Evolutionary conservation across 2,113 vertebrate species (phyloP), one percentile per base, ranked within the genome.

Genomic region (Parus major): DNA sequence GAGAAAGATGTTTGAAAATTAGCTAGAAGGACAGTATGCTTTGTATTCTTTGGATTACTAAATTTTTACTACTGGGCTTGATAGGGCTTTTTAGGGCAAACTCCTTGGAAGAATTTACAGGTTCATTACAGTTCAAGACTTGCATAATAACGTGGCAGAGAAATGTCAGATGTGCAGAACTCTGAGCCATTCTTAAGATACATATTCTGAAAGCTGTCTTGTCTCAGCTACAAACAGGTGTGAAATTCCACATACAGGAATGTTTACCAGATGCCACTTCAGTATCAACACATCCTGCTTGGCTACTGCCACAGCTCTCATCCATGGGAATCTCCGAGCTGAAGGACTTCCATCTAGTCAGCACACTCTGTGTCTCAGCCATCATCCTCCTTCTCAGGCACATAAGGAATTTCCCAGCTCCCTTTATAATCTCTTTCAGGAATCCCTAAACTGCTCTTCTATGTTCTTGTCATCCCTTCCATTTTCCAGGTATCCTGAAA

Each of bases 281-380:
- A 44, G 1, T 16, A 57, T 25, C 46, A 73, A 20, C 21, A 18
- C 0, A 3, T 33, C 55, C 35, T 25, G 10, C 35, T 22, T 55
- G 65, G 49, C 49, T 41, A 5, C 47, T 66, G 82, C 60, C 65
- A 50, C 44, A 56, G 7, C 25, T 20, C 60, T 36, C 39, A 31
- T 7, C 29, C 56, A 15, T 0, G 0, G 69, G 39, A 52, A 3
- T 2, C 66, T 50, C 27, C 0, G 1, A 50, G 46, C 1, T 22
- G 46, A 42, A 69, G 42, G 17, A 42, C 20, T 31, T 22, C n/a
- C 0, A 2, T 23, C 9, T 3, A 7, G 41, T 60, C 69, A 93
- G 86, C 18, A 11, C 36, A 8, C 12, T 23, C 13, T 5, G 18
- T 22, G 19, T 17, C 44, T 82, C 29, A 63, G 33, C 70, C 33